A percentile compares a stretch with the other conserved stretches of the same genome.
Evolutionary conservation across 2,113 vertebrate species (phyloP).

Genomic region (Aspiorhynchus laticeps): DNA sequence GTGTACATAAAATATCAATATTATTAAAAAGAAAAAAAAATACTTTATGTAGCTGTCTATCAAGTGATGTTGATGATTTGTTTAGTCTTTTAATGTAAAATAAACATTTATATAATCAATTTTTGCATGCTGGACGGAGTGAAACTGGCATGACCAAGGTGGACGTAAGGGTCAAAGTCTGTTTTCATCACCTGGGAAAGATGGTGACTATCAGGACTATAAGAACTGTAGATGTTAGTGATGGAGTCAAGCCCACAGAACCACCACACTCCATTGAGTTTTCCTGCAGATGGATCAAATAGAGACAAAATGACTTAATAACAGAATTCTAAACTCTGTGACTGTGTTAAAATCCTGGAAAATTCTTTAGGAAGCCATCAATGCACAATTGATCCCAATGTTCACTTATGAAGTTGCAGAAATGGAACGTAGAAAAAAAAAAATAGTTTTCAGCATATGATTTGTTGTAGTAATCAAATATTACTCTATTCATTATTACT

Average conservation of each 20-base stretch:
- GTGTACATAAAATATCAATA: neutral
- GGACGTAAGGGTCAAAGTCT: constrained; percentile 54
- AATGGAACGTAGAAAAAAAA: neutral
- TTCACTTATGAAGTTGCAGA: neutral
- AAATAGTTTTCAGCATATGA: neutral
- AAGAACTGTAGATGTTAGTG: constrained; percentile 61
- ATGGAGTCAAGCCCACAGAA: constrained; percentile 60
- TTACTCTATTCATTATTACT: neutral
- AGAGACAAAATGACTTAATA: neutral
- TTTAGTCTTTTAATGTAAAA: constrained; percentile 56
- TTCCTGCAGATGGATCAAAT: constrained; percentile 65
- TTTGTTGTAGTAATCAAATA: neutral
- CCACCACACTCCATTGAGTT: constrained; percentile 81
- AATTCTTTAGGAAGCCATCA: neutral
- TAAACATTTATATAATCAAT: constrained; percentile 69
- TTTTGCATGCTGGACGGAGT: constrained; percentile 83
- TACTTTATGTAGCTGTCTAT: neutral
- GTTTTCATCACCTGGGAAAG: constrained; percentile 86
- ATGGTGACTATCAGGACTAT: constrained; percentile 62
- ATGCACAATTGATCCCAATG: neutral
- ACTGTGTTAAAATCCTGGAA: neutral
- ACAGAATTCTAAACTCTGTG: neutral
- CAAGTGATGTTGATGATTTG: neutral
- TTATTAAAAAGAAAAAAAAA: neutral
- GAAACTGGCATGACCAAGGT: constrained; percentile 77